These are phyloP conservation scores for Furnarius figulus DNA, from an alignment of 2,113 vertebrate species.

Conservation along the genomic window DNA sequence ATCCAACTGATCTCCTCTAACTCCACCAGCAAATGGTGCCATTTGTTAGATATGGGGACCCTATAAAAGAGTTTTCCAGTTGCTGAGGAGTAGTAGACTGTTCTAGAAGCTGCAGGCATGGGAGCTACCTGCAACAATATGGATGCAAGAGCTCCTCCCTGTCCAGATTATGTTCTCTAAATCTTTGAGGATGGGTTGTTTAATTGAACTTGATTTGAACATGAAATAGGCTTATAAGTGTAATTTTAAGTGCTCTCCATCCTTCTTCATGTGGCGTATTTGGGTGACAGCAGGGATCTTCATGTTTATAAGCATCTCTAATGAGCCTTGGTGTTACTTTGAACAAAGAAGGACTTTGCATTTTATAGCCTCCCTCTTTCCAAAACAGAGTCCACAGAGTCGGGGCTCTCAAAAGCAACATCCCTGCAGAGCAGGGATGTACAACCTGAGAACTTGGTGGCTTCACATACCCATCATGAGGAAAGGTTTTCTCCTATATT, in stretches of 20 bases:
- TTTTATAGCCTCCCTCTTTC: background rate
- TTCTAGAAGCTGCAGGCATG: background rate
- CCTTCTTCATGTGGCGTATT: background rate
- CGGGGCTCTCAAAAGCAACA: background rate
- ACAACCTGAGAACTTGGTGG: background rate
- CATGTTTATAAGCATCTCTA: background rate
- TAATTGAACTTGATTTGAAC: background rate
- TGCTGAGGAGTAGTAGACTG: background rate
- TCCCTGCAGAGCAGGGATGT: background rate
- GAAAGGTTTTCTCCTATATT: background rate
- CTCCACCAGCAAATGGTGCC: background rate
- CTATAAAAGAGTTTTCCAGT: accelerated
- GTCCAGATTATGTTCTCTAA: background rate
- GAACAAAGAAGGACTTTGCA: background rate
- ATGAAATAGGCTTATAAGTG: background rate
- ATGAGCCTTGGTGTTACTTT: background rate
- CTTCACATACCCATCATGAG: background rate
- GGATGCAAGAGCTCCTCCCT: background rate
- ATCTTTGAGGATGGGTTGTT: background rate
- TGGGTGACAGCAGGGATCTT: background rate
- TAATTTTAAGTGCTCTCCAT: background rate
- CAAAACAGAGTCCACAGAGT: background rate
- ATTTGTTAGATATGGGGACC: background rate
- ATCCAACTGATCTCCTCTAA: background rate
- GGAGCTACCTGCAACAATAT: background rate